Percentiles rank a stretch among this genome's conserved stretches.
These are phyloP conservation scores for Pterocles orientalis DNA, from an alignment of 2,113 vertebrate species.

Conservation along the genomic window DNA sequence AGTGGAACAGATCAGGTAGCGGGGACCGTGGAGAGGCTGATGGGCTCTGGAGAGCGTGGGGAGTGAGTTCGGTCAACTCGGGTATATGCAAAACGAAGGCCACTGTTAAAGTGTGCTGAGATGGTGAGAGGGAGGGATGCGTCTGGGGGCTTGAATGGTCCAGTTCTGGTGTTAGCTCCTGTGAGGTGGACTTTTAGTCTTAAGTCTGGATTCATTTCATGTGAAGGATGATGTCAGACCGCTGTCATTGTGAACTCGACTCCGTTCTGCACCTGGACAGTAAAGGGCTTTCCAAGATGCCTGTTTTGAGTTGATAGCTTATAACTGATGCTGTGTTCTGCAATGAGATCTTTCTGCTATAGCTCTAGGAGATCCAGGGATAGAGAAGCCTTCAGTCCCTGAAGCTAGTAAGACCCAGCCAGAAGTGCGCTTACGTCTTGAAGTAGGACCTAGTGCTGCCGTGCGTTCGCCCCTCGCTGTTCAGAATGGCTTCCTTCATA, in stretches of 20 bases:
- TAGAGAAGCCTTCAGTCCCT: conserved; percentile 20
- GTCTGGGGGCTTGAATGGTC: not conserved
- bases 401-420: conserved; percentile 45
- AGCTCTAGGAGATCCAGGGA: conserved; percentile 15
- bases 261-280: not conserved
- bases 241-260: not conserved
- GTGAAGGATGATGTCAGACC: not conserved
- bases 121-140: not conserved
- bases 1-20: fast-evolving
- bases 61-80: too few relatives aligned
- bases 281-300: not conserved
- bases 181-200: not conserved
- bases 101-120: not conserved
- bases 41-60: not conserved
- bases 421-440: conserved; percentile 77
- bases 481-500: conserved; percentile 81
- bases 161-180: not conserved
- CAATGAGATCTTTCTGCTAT: not conserved
- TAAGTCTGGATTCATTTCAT: not conserved
- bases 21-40: fast-evolving
- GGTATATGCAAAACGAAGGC: too few relatives aligned
- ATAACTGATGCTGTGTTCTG: fast-evolving
- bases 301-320: fast-evolving
- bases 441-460: conserved; percentile 80
- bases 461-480: conserved; percentile 76